Base-by-base conservation (phyloP, 53 echinoderm and acorn worm genomes). In the Temnopleurus reevesii region DNA sequence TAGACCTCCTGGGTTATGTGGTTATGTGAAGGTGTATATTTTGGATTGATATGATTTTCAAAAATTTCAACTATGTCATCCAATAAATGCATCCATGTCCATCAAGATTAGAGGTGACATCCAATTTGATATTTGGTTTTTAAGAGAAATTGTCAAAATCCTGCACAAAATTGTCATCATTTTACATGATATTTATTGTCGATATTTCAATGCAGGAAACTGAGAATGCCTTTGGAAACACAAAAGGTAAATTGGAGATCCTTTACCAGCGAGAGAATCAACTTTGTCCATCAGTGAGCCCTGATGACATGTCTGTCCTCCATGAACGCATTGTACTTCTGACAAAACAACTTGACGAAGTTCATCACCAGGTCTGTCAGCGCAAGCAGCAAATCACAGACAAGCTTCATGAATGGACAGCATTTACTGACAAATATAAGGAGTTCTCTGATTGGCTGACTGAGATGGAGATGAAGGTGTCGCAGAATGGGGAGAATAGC, bases 391-490 rank as follows among this genome's bases (percentile, higher is more conserved):
- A 88, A 65, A 93, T 94, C 77, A 81, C 89, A 19, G 99, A 99
- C 88, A 91, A 81, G 92, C 99, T 99, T n/a, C 91, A 92, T 66
- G 94, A 96, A 89, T 99, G 99, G 99, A 71, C 66, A 10, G 77
- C 86, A 30, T 99, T 99, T 89, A 89, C 89, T 18, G 90, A 92
- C 46, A 91, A 77, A 59, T 96, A 93, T 76, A 94, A 95, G 91
- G 99, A 94, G 84, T 81, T 99, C 55, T 96, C 90, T 91, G 99
- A 99, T 94, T 99, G 99, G 99, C 91, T 99, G 92, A 96, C 93
- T 1, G 86, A 94, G 77, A 99, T 96, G 95, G 93, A 96, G 80
- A 86, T 92, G 47, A 94, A 91, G 81, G 91, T 96, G 8, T 89
- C 92, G 18, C 96, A 99, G 89, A 99, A 99, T 76, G 99, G 99